phyloP scores from a whole-genome alignment of 2,113 vertebrate species.

The Rhinichthys klamathensis region DNA sequence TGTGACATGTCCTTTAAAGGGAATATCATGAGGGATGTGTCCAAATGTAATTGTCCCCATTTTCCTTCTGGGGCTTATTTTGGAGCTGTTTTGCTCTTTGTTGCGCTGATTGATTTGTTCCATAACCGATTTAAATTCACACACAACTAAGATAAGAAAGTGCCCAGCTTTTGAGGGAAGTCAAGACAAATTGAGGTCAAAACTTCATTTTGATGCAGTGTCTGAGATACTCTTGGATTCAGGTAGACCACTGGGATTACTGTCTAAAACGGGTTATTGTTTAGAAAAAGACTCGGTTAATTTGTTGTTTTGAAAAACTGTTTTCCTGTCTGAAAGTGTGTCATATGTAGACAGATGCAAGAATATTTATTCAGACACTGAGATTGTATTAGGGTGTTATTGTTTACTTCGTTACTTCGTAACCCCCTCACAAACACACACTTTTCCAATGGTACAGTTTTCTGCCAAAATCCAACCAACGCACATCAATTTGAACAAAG shows the following conservation, averaged over 20 bases:
- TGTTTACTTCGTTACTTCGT: slow-evolving; percentile 71
- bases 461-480: slow-evolving; percentile 70
- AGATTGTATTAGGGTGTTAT: slow-evolving; percentile 75
- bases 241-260: slow-evolving; percentile 59
- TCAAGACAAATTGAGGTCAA: slow-evolving; percentile 60
- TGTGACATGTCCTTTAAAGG: slow-evolving; percentile 42
- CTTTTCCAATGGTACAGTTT: slow-evolving; percentile 74
- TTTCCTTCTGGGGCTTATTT: slow-evolving; percentile 56
- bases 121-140: slow-evolving; percentile 46
- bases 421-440: slow-evolving; percentile 57
- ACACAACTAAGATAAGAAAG: slow-evolving; percentile 53
- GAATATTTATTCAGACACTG: slow-evolving; percentile 79
- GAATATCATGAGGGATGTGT: slow-evolving; percentile 50
- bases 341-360: slow-evolving; percentile 76
- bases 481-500: slow-evolving; percentile 75
- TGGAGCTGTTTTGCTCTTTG: slow-evolving; percentile 53
- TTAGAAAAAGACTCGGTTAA: slow-evolving; percentile 60
- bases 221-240: slow-evolving; percentile 60
- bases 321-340: slow-evolving; percentile 74
- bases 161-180: slow-evolving; percentile 48
- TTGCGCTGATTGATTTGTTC: slow-evolving; percentile 58
- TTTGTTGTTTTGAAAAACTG: slow-evolving; percentile 71
- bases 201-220: slow-evolving; percentile 41
- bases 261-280: slow-evolving; percentile 58
- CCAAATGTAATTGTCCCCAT: slow-evolving; percentile 52